Evolutionary conservation across 2,888 invertebrate genomes (phyloP), one percentile per base, ranked within the genome.

Genomic region (Pristionchus mayeri): DNA sequence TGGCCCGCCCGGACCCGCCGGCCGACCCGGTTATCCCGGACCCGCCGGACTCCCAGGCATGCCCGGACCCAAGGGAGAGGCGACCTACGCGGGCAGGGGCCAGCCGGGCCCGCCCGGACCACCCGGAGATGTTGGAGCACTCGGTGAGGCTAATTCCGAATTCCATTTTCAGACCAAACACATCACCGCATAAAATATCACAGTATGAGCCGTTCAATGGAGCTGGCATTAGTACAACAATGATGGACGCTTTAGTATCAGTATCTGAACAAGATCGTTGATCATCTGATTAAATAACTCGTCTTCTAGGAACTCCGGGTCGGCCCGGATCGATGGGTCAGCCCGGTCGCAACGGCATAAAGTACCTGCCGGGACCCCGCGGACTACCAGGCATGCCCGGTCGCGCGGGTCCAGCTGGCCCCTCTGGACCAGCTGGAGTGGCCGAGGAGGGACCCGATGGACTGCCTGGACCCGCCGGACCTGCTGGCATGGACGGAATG

Each of bases 361-460:
- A 85, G 7, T 88, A 88, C 50, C 63, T 84, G 57, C 85, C 84
- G 3, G 88, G 88, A 24, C 85, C 86, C 18, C 83, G 84, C 16
- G 88, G 88, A 67, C 86, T 86, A 27, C 75, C 75, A 6, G 89
- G 89, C 67, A 81, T 79, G 80, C 87, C 88, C 4, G 89, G 89
- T 71, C 87, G 86, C 48, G 34, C 37, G 7, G 83, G 83, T 0
- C 83, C 83, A 1, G 30, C 83, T 30, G 83, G 83, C 6, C 83
- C 67, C 11, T 16, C 48, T 11, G 89, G 89, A 76, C 83, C 86
- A 30, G 80, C 85, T 0, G 89, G 89, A 85, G 88, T 88, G 21
- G 89, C 89, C 13, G 89, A 89, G 86, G 89, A 89, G 80, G 89
- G 89, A 78, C 89, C 89, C 3, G 89, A 89, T 79, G 89, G 89